phyloP scores from a whole-genome alignment of 2,888 invertebrate species.

The Epistrophe grossulariae region DNA sequence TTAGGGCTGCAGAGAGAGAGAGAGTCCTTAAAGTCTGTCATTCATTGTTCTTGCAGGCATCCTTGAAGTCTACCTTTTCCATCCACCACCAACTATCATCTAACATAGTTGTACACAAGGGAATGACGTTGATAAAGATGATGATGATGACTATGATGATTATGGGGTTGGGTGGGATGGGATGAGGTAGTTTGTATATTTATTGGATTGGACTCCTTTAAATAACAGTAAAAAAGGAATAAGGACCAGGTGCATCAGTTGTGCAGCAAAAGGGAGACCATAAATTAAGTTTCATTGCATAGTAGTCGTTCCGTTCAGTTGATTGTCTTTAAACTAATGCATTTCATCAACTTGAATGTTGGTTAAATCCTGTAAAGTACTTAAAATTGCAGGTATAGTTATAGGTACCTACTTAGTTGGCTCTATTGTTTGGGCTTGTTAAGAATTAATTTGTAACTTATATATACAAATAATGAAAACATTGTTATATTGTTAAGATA shows the following conservation, averaged over 20 bases:
- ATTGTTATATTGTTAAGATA: not conserved
- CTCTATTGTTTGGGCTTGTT: conserved; percentile 47
- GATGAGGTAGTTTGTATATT: conserved; percentile 25
- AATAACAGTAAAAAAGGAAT: conserved; percentile 31
- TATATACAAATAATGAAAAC: conserved; percentile 19
- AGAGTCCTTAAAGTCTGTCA: conserved; percentile 65
- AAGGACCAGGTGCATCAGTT: conserved; percentile 12
- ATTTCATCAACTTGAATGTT: conserved; percentile 66
- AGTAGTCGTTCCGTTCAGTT: conserved; percentile 60
- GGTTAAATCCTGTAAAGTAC: conserved; percentile 44
- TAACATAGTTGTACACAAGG: not conserved
- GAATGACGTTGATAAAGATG: conserved; percentile 32
- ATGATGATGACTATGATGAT: conserved; percentile 35
- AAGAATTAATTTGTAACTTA: conserved; percentile 61
- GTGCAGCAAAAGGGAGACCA: conserved; percentile 8
- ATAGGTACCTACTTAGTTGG: not conserved
- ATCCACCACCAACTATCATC: not conserved
- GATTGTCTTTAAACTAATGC: conserved; percentile 71
- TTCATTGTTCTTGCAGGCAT: conserved; percentile 64
- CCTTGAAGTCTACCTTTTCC: conserved; percentile 27
- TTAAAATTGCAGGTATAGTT: conserved; percentile 28
- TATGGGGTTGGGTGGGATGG: conserved; percentile 10
- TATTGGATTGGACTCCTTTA: conserved; percentile 55
- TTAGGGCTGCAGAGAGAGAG: conserved; percentile 39
- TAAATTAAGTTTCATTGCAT: conserved; percentile 67